A percentile compares a stretch with the other conserved stretches of the same genome.
These are phyloP conservation scores for Brachionus rubens DNA, from an alignment of 1,140 invertebrate species.

Conservation along the genomic window DNA sequence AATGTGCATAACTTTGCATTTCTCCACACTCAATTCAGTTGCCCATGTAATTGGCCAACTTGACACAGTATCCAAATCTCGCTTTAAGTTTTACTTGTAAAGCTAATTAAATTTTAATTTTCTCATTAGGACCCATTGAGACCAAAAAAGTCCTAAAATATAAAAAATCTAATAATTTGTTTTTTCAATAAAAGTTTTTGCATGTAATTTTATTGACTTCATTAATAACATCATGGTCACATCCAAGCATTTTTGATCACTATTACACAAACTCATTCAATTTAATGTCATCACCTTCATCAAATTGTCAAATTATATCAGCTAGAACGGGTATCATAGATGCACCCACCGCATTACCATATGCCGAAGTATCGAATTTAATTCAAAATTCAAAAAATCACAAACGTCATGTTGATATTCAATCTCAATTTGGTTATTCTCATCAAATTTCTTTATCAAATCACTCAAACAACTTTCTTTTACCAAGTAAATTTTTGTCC, in stretches of 20 bases:
- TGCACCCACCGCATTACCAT: constrained; percentile 15
- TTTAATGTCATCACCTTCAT: constrained; percentile 15
- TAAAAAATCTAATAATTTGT: background rate
- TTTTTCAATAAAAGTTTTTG: background rate
- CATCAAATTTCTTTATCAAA: background rate
- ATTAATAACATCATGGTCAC: constrained; percentile 5
- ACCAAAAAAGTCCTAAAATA: background rate
- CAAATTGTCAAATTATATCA: background rate
- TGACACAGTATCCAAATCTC: too few species aligned
- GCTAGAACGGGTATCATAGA: background rate
- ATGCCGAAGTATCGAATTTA: background rate
- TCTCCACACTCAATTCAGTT: too few species aligned
- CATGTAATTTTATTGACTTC: background rate
- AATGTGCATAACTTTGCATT: too few species aligned
- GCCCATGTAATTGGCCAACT: too few species aligned
- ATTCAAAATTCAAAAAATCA: background rate
- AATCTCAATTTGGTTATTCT: background rate
- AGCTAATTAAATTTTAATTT: too few species aligned
- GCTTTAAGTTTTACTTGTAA: too few species aligned
- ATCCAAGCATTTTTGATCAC: constrained; percentile 19
- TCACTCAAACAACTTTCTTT: too few species aligned
- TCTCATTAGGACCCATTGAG: too few species aligned
- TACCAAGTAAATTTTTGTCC: too few species aligned
- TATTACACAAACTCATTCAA: constrained; percentile 27
- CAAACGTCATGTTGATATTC: constrained; percentile 1